Conservation (phyloP, 2,888 invertebrate genomes). For the Microctonus hyperodae region DNA sequence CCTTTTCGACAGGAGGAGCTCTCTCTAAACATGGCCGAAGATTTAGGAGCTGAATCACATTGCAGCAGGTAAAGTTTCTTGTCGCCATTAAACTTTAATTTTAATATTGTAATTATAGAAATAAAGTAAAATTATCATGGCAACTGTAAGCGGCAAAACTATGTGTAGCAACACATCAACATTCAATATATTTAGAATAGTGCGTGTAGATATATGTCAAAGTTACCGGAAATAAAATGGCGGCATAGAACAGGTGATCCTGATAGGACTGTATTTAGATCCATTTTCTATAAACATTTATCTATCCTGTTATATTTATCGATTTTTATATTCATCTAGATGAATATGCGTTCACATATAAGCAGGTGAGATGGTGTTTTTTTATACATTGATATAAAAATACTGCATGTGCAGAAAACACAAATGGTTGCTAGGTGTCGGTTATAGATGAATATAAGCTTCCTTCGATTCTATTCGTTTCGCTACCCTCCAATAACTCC, state of each 20-base stretch:
- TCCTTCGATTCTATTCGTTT: slow-evolving; percentile 22
- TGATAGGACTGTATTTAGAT: too few species aligned
- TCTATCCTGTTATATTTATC: too few species aligned
- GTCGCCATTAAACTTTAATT: too few species aligned
- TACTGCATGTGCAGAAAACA: too few species aligned
- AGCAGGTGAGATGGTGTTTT: neutral
- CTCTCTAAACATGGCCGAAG: slow-evolving; percentile 61
- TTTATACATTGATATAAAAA: too few species aligned
- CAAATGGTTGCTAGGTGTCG: neutral
- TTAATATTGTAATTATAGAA: too few species aligned
- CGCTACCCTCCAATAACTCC: neutral
- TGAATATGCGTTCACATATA: neutral
- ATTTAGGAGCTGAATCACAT: slow-evolving; percentile 60
- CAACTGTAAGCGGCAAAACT: too few species aligned
- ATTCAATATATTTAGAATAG: too few species aligned
- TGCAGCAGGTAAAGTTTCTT: slow-evolving; percentile 32
- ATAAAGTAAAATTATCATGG: too few species aligned
- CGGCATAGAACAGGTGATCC: neutral
- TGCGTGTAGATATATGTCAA: neutral
- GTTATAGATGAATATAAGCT: slow-evolving; percentile 13
- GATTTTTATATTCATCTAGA: too few species aligned
- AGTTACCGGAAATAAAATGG: neutral
- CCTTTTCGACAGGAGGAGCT: slow-evolving; percentile 64
- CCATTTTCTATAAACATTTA: too few species aligned
- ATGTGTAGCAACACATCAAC: too few species aligned